These are phyloP conservation scores for Calvadosia cruxmelitensis DNA, from an alignment of 30 jellyfish, hydroid and myxozoan species.

Conservation along the genomic window DNA sequence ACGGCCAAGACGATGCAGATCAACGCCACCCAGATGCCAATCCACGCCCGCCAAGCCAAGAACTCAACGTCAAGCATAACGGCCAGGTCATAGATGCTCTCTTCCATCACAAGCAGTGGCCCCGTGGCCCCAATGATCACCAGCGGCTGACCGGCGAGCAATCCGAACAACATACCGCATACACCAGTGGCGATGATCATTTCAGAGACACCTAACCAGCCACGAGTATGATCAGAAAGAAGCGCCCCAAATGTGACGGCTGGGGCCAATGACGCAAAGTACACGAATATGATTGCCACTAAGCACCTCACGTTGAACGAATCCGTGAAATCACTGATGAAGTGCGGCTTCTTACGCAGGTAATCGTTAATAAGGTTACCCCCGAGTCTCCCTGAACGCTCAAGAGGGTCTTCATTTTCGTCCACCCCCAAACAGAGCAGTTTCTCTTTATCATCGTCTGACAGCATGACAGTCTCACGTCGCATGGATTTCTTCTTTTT, in stretches of 20 bases:
- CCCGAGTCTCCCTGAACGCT: constrained; percentile 39
- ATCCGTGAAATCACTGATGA: constrained; percentile 43
- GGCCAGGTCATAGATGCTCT: constrained; percentile 42
- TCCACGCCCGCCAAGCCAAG: constrained; percentile 79
- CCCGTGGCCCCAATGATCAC: constrained; percentile 79
- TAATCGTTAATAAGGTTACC: constrained; percentile 57
- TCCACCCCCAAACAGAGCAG: not conserved
- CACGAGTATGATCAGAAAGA: constrained; percentile 47
- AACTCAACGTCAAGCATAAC: constrained; percentile 41
- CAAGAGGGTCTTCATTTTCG: constrained; percentile 30
- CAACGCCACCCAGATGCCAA: constrained; percentile 73
- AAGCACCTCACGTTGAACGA: constrained; percentile 39
- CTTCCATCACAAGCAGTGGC: constrained; percentile 64
- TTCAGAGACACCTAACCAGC: constrained; percentile 56
- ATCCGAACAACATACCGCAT: constrained; percentile 52
- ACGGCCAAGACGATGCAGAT: constrained; percentile 41
- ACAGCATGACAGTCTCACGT: constrained; percentile 4
- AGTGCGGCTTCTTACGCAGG: constrained; percentile 42
- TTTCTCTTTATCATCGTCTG: not conserved
- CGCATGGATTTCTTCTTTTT: not conserved
- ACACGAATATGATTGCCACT: constrained; percentile 40
- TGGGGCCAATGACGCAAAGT: constrained; percentile 74
- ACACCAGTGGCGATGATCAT: constrained; percentile 58
- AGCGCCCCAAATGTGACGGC: constrained; percentile 75
- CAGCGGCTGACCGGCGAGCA: constrained; percentile 78